Evolutionary conservation across 2,113 vertebrate species (phyloP).

Genomic region (Peromyscus leucopus): DNA sequence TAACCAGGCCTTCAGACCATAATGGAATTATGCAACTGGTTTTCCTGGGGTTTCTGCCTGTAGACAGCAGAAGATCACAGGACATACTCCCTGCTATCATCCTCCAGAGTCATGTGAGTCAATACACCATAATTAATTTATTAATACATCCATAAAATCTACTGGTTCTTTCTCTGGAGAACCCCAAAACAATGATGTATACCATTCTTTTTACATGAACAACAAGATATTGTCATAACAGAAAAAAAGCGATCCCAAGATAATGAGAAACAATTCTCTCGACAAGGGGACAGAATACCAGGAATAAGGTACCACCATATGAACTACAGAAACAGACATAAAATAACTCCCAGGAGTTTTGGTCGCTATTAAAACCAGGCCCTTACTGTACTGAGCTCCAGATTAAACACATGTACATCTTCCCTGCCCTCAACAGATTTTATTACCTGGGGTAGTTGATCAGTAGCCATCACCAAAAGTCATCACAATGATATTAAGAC

Average conservation of each 20-base stretch:
- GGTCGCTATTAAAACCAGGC: constrained; percentile 6
- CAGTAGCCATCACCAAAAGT: neutral
- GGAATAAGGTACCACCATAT: neutral
- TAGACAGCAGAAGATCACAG: neutral
- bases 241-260: neutral
- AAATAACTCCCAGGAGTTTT: neutral
- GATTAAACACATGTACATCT: neutral
- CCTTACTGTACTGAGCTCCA: constrained; percentile 50
- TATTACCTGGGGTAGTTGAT: neutral
- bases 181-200: neutral
- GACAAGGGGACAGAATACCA: neutral
- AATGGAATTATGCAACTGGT: neutral
- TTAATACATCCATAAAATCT: neutral
- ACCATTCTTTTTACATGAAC: constrained; percentile 5
- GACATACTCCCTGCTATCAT: neutral
- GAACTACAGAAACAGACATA: neutral
- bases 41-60: neutral
- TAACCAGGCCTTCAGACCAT: neutral
- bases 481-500: neutral
- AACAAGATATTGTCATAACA: neutral
- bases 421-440: constrained; percentile 22
- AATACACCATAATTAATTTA: neutral
- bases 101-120: neutral
- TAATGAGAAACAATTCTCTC: neutral
- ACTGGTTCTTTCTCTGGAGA: neutral